phyloP scores from a whole-genome alignment of 2,888 invertebrate species.

The Yponomeuta cagnagella region DNA sequence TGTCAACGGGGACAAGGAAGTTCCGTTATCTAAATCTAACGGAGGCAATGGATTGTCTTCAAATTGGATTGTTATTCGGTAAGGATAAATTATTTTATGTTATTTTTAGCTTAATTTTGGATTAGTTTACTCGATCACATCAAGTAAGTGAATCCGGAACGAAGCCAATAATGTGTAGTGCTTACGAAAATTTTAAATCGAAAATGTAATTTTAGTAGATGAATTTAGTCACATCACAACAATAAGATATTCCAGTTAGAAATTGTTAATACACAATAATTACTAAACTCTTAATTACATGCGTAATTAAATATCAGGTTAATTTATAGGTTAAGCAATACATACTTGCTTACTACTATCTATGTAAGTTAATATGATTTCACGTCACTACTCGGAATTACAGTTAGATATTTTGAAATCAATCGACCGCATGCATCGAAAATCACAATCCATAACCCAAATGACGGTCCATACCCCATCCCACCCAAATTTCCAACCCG shows the following conservation, averaged over 20 bases:
- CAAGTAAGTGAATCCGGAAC: too few species aligned
- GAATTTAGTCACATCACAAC: background rate
- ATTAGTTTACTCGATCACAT: too few species aligned
- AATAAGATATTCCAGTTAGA: background rate
- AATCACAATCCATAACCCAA: background rate
- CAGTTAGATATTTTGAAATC: too few species aligned
- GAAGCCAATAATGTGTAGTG: too few species aligned
- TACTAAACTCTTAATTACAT: background rate
- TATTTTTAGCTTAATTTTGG: too few species aligned
- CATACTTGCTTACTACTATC: background rate
- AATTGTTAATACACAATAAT: background rate
- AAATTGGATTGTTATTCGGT: too few species aligned
- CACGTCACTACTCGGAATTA: too few species aligned
- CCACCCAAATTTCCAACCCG: background rate
- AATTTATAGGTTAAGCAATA: background rate
- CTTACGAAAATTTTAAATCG: too few species aligned
- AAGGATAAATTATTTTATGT: too few species aligned
- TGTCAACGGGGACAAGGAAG: background rate
- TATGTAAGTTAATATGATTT: too few species aligned
- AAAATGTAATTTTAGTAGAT: background rate
- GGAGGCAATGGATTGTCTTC: background rate
- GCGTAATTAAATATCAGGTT: background rate
- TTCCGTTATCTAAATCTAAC: background rate
- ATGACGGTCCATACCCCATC: slow-evolving; percentile 2
- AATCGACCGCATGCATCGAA: too few species aligned